Evolutionary conservation across 2,888 invertebrate genomes (phyloP).

Genomic region (Lithophane semibrunnea): DNA sequence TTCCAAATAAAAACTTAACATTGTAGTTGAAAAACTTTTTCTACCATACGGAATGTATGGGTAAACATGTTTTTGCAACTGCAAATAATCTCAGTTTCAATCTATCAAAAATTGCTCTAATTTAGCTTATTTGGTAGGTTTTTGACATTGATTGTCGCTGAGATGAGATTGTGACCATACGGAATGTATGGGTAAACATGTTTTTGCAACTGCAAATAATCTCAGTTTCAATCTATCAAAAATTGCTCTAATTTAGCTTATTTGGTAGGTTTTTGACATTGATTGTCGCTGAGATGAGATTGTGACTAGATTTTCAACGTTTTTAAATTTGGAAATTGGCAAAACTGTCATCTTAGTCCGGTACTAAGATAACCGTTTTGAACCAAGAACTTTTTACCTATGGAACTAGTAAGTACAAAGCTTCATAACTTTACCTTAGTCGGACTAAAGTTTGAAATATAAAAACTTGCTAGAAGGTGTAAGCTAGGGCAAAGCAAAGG

Average conservation of each 20-base stretch:
- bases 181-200: no score
- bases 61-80: no score
- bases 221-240: background rate
- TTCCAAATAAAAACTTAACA: no score
- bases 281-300: background rate
- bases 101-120: background rate
- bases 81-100: no score
- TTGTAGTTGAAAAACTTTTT: no score
- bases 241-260: background rate
- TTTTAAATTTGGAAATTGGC: background rate
- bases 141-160: background rate
- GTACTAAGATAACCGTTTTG: background rate
- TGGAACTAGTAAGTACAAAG: background rate
- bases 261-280: background rate
- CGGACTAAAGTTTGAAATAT: background rate
- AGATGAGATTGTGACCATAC: background rate
- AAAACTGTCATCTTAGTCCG: background rate
- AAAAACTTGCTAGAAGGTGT: background rate
- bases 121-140: background rate
- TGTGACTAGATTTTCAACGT: background rate
- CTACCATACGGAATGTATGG: no score
- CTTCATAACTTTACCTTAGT: background rate
- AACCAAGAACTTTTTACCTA: background rate
- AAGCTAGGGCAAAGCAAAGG: background rate
- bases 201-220: no score